Evolutionary conservation across 1,140 invertebrate genomes (phyloP).

Genomic region (Bombus cullumanus): DNA sequence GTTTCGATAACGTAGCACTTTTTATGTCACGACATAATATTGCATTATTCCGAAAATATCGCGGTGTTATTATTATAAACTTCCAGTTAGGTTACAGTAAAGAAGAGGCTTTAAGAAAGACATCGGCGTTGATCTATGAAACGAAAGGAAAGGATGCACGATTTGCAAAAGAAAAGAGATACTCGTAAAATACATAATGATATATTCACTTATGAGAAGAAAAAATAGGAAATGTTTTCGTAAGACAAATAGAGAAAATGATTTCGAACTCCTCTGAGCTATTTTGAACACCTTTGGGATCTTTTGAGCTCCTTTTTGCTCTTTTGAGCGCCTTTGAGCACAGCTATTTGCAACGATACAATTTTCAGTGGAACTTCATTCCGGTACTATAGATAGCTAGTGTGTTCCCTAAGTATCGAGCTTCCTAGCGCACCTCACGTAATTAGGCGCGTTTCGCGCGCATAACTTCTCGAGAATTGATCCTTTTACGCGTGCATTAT

Average conservation of each 20-base stretch:
- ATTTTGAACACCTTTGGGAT: not conserved
- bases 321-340: not conserved
- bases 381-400: not conserved
- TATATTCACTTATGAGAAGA: not conserved
- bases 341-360: not conserved
- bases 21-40: not conserved
- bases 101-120: too few relatives aligned
- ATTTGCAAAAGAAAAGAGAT: too few relatives aligned
- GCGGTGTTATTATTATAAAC: not conserved
- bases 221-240: not conserved
- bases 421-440: not conserved
- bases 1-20: not conserved
- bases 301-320: not conserved
- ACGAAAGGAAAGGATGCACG: too few relatives aligned
- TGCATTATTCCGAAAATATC: not conserved
- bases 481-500: conserved; percentile 37
- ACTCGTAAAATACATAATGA: too few relatives aligned
- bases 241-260: not conserved
- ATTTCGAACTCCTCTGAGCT: too few relatives aligned
- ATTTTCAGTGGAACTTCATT: not conserved
- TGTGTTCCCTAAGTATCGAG: not conserved
- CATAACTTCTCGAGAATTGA: conserved; percentile 15
- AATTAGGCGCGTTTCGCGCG: conserved; percentile 26
- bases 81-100: too few relatives aligned
- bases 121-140: too few relatives aligned